Evolutionary conservation across 2,888 invertebrate species (phyloP).

Genomic region (Crocallis elinguaria): DNA sequence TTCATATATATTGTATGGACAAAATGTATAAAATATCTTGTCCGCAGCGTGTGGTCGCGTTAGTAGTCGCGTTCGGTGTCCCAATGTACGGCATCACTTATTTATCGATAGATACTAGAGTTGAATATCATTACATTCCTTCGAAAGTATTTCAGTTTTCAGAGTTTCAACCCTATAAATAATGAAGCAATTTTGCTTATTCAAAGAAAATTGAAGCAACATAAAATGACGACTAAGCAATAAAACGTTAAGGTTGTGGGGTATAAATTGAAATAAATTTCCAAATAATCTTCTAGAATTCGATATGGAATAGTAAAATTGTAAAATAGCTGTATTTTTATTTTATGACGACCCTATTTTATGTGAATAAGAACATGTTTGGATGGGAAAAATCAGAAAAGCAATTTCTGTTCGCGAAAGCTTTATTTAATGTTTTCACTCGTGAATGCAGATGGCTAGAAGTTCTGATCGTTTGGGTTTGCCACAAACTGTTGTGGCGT

Average conservation of each 20-base stretch:
- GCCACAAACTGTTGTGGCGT: constrained; percentile 9
- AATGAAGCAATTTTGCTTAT: background rate
- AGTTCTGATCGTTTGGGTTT: constrained; percentile 20
- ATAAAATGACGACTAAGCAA: background rate
- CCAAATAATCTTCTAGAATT: constrained; percentile 1
- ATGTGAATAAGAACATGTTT: constrained; percentile 25
- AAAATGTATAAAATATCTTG: no score
- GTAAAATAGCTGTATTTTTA: constrained; percentile 19
- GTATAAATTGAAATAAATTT: constrained; percentile 11
- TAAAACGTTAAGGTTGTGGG: constrained; percentile 1
- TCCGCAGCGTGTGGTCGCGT: no score
- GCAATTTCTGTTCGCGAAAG: constrained; percentile 39
- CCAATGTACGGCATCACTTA: no score
- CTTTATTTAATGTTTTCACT: constrained; percentile 31
- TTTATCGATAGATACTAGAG: no score
- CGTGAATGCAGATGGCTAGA: constrained; percentile 29
- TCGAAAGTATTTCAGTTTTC: constrained; percentile 3
- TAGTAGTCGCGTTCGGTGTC: no score
- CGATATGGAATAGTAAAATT: constrained; percentile 5
- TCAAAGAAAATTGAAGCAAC: background rate
- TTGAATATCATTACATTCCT: background rate
- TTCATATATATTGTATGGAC: no score
- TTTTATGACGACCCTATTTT: constrained; percentile 23
- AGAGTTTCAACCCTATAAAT: constrained; percentile 11
- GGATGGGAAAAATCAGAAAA: constrained; percentile 32